Percentiles rank a stretch among this genome's conserved stretches.
These are phyloP conservation scores for Halictus ligatus DNA, from an alignment of 2,888 invertebrate species.

Conservation along the genomic window DNA sequence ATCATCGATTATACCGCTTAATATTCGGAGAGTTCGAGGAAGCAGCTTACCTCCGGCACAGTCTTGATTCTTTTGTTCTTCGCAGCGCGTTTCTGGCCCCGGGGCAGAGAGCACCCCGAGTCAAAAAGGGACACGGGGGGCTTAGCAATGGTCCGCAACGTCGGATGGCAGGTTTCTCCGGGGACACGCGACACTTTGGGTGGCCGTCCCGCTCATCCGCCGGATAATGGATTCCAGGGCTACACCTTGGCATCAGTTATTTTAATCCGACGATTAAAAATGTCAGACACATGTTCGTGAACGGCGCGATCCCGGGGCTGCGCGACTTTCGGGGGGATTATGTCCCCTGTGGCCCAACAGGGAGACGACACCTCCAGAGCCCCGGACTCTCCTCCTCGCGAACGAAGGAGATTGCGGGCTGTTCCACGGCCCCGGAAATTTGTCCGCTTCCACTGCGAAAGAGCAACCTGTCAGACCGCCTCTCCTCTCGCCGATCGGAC, in stretches of 20 bases:
- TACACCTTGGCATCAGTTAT: slow-evolving; percentile 81
- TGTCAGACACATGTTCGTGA: slow-evolving; percentile 82
- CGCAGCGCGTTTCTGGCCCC: slow-evolving; percentile 6
- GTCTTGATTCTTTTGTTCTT: slow-evolving; percentile 52
- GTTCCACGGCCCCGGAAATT: slow-evolving; percentile 50
- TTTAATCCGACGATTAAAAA: slow-evolving; percentile 83
- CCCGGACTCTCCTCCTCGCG: slow-evolving; percentile 10
- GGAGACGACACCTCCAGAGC: slow-evolving; percentile 39
- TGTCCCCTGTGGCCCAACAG: slow-evolving; percentile 60
- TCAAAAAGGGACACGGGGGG: slow-evolving; percentile 53
- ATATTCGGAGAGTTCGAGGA: slow-evolving; percentile 55
- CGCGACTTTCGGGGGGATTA: slow-evolving; percentile 75
- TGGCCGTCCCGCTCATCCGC: slow-evolving; percentile 76
- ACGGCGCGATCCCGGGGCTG: slow-evolving; percentile 68
- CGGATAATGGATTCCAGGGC: slow-evolving; percentile 78
- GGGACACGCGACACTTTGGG: slow-evolving; percentile 80
- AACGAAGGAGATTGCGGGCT: slow-evolving; percentile 40
- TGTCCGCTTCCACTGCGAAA: slow-evolving; percentile 16
- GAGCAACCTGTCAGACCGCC: slow-evolving; percentile 11
- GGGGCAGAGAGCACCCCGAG: slow-evolving; percentile 29
- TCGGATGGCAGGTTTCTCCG: slow-evolving; percentile 65
- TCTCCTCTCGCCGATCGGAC: slow-evolving; percentile 8
- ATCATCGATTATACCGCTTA: slow-evolving; percentile 54
- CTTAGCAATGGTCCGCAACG: slow-evolving; percentile 55
- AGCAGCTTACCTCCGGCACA: slow-evolving; percentile 37